Percentiles rank a stretch among this genome's conserved stretches.
Evolutionary conservation across 2,888 invertebrate species (phyloP).

Genomic region (Ophioninae sp.): DNA sequence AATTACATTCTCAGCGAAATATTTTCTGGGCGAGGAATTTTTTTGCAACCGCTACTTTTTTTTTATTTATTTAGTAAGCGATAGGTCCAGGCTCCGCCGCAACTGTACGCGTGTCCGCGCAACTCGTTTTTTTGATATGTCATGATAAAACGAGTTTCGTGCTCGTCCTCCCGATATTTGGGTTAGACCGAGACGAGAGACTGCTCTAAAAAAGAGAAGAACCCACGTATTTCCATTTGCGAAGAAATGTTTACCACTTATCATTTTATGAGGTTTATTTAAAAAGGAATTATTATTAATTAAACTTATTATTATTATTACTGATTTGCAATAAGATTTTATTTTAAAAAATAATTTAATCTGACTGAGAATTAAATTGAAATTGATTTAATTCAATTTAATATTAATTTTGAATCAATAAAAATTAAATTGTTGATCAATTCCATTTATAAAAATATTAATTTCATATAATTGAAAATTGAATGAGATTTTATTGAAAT

Average conservation of each 20-base stretch:
- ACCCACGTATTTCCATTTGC: background rate
- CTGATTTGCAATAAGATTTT: background rate
- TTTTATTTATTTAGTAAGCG: background rate
- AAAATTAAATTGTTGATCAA: too few relatives aligned
- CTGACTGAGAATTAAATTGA: too few relatives aligned
- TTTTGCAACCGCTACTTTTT: background rate
- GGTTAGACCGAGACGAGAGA: conserved; percentile 28
- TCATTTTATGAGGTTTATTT: too few relatives aligned
- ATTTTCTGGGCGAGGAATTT: background rate
- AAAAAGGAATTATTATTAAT: background rate
- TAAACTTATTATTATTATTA: background rate
- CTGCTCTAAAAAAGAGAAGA: conserved; percentile 3
- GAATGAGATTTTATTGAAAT: too few relatives aligned
- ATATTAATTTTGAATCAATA: too few relatives aligned
- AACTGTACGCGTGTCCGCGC: background rate
- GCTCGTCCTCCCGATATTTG: conserved; percentile 21
- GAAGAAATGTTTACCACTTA: background rate
- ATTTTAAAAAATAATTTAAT: background rate
- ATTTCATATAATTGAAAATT: too few relatives aligned
- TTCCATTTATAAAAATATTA: too few relatives aligned
- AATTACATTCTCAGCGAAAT: background rate
- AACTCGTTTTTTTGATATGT: conserved; percentile 10
- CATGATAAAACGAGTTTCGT: conserved; percentile 29
- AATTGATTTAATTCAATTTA: too few relatives aligned
- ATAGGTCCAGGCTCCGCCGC: background rate